phyloP scores from a whole-genome alignment of 2,888 invertebrate species.

The Heterodera filipjevi region DNA sequence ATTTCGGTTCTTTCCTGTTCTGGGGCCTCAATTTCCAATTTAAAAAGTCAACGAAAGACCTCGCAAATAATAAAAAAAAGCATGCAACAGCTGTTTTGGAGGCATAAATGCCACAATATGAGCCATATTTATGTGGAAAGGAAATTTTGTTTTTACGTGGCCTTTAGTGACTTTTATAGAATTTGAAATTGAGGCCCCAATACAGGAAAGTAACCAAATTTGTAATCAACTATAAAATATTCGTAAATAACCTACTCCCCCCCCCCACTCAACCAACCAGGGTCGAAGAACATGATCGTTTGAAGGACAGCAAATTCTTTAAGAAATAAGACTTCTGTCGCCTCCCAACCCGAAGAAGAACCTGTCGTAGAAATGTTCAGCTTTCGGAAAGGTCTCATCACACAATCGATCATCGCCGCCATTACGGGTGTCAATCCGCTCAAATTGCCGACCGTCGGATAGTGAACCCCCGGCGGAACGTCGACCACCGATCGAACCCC shows the following conservation, averaged over 20 bases:
- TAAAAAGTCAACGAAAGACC: too few relatives aligned
- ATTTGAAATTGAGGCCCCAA: too few relatives aligned
- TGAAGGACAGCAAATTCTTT: slow-evolving; percentile 61
- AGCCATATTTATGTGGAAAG: too few relatives aligned
- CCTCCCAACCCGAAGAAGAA: too few relatives aligned
- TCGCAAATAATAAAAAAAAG: too few relatives aligned
- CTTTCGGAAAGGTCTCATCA: slow-evolving; percentile 63
- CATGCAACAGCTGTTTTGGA: too few relatives aligned
- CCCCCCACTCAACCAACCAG: slow-evolving; percentile 48
- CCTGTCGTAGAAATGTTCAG: slow-evolving; percentile 60
- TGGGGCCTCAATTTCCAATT: too few relatives aligned
- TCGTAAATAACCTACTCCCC: not conserved
- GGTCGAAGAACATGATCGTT: slow-evolving; percentile 65
- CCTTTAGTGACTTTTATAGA: too few relatives aligned
- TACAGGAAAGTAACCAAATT: too few relatives aligned
- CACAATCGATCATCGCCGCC: slow-evolving; percentile 62
- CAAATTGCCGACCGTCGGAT: slow-evolving; percentile 46
- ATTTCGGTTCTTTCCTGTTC: too few relatives aligned
- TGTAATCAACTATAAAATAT: not conserved
- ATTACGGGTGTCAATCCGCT: slow-evolving; percentile 61
- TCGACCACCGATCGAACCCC: slow-evolving; percentile 50
- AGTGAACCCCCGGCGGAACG: slow-evolving; percentile 46
- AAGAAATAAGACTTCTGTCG: not conserved
- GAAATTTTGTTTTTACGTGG: too few relatives aligned
- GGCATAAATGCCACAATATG: too few relatives aligned